Evolutionary conservation across 2,797 vertebrate species (phyloP).

Genomic region (Tympanoctomys barrerae): DNA sequence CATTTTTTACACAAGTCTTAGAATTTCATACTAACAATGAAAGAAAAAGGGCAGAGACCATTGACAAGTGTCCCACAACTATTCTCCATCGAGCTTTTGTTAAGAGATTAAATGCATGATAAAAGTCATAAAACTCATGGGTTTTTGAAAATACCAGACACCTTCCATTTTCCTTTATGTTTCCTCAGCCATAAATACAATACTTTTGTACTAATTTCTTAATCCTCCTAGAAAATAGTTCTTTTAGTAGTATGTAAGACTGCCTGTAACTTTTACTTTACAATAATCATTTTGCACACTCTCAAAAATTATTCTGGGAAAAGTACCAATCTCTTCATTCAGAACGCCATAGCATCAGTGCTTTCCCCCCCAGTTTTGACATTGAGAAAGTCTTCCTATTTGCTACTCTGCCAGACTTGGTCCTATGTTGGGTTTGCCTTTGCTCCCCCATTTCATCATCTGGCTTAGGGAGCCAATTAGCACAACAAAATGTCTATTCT

Average conservation of each 20-base stretch:
- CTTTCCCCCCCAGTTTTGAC: neutral
- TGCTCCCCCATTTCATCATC: neutral
- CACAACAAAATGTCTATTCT: neutral
- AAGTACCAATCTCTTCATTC: neutral
- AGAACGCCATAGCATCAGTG: neutral
- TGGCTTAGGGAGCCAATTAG: neutral
- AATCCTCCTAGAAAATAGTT: neutral
- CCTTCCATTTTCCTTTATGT: neutral
- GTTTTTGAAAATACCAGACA: neutral
- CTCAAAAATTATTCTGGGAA: slow-evolving; percentile 17
- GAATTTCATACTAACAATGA: neutral
- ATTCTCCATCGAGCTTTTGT: neutral
- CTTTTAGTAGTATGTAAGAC: neutral
- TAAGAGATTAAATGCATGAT: neutral
- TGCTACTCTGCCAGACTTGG: neutral
- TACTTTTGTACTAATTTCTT: neutral
- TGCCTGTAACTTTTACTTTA: neutral
- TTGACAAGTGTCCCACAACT: neutral
- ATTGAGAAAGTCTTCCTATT: neutral
- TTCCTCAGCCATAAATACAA: neutral
- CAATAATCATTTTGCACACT: neutral
- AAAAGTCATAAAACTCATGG: neutral
- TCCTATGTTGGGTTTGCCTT: neutral
- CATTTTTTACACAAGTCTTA: neutral
- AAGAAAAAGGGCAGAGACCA: neutral